Evolutionary conservation across 2,888 invertebrate species (phyloP).

Genomic region (Synanthedon vespiformis): DNA sequence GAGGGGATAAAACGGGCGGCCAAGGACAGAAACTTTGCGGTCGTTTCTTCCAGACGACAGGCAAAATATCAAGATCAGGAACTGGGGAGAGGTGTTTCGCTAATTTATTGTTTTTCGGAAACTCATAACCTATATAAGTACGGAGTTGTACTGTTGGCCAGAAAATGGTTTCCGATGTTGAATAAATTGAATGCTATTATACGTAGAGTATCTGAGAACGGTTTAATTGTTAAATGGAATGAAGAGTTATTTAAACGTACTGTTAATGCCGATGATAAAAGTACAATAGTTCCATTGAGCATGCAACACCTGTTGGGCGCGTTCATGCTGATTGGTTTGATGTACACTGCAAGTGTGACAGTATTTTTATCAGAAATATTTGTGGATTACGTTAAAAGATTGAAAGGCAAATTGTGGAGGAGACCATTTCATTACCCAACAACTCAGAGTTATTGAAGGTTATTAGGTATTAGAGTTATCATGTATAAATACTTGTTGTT

Average conservation of each 20-base stretch:
- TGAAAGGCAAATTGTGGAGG: background rate
- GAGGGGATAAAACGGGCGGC: slow-evolving; percentile 52
- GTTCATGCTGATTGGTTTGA: slow-evolving; percentile 57
- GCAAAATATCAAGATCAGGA: slow-evolving; percentile 56
- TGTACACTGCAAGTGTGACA: slow-evolving; percentile 39
- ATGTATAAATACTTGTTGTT: too few species aligned
- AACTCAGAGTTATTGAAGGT: too few species aligned
- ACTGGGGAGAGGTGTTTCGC: slow-evolving; percentile 48
- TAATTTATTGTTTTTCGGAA: slow-evolving; percentile 60
- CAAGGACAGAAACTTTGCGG: slow-evolving; percentile 49
- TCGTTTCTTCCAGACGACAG: slow-evolving; percentile 55
- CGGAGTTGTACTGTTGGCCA: slow-evolving; percentile 53
- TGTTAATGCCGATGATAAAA: slow-evolving; percentile 26
- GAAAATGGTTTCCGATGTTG: slow-evolving; percentile 61
- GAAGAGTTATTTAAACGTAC: slow-evolving; percentile 47
- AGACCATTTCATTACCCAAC: too few species aligned
- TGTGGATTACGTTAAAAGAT: slow-evolving; percentile 3
- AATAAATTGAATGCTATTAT: slow-evolving; percentile 55
- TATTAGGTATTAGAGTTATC: too few species aligned
- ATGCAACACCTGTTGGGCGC: slow-evolving; percentile 58
- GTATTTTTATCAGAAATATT: slow-evolving; percentile 46
- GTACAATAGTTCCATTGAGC: slow-evolving; percentile 41
- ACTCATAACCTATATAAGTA: slow-evolving; percentile 60
- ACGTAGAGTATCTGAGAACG: slow-evolving; percentile 58
- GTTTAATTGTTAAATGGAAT: slow-evolving; percentile 63